Conservation (phyloP, 2,797 vertebrate species). For the Hydrophis major region DNA sequence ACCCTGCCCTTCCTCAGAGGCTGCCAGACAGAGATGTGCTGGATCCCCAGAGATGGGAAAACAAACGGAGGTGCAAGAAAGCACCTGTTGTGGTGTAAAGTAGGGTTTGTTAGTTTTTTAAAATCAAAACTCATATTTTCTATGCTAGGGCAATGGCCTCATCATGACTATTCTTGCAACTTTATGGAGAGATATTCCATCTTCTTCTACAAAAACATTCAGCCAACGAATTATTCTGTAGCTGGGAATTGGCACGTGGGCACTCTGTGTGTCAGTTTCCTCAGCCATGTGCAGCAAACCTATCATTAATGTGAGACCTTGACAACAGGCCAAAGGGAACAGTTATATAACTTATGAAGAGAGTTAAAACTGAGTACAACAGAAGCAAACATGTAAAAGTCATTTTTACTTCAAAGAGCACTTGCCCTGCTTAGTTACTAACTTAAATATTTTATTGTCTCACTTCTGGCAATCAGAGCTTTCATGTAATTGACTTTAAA, state of each 20-base stretch:
- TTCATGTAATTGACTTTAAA: conserved; percentile 50
- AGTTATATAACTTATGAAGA: conserved; percentile 72
- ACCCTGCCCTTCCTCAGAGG: not conserved
- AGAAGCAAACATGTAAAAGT: conserved; percentile 42
- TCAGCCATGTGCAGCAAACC: conserved; percentile 33
- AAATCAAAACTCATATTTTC: not conserved
- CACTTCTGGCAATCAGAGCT: conserved; percentile 45
- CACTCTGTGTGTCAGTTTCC: conserved; percentile 47
- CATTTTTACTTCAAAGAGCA: conserved; percentile 48
- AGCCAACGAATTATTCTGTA: conserved; percentile 26
- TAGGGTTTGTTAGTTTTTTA: too few species aligned
- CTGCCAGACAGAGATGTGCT: not conserved
- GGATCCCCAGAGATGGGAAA: not conserved
- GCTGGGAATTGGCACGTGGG: conserved; percentile 48
- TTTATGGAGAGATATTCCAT: conserved; percentile 13
- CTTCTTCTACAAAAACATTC: conserved; percentile 30
- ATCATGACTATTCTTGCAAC: conserved; percentile 2
- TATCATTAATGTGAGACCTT: conserved; percentile 65
- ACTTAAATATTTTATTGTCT: conserved; percentile 51
- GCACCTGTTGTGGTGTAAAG: not conserved
- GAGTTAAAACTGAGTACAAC: conserved; percentile 59
- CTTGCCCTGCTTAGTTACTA: conserved; percentile 42
- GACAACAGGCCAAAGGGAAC: conserved; percentile 64
- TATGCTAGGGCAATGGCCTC: not conserved
- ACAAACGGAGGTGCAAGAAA: not conserved